A percentile compares a stretch with the other conserved stretches of the same genome.
Evolutionary conservation across 1,140 invertebrate species (phyloP).

Genomic region (Agrypnia vestita): DNA sequence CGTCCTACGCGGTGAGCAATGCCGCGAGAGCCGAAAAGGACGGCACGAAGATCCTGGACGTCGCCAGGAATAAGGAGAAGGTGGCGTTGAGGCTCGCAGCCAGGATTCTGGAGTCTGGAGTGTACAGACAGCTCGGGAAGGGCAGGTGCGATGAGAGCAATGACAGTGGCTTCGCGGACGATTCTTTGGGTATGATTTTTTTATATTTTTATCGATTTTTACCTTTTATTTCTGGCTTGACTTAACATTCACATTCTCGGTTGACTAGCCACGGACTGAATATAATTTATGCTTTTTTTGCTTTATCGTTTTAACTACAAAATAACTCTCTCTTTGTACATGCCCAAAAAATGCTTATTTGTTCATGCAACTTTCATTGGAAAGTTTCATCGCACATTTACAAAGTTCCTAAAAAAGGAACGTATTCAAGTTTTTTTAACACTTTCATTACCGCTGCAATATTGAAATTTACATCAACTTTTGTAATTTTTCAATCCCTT

Average conservation of each 20-base stretch:
- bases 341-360: background rate
- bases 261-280: background rate
- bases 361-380: background rate
- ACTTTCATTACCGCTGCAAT: too few species aligned
- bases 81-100: conserved; percentile 44
- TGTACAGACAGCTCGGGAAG: conserved; percentile 54
- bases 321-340: conserved; percentile 2
- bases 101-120: conserved; percentile 50
- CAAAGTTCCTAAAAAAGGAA: background rate
- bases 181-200: conserved; percentile 47
- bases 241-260: too few species aligned
- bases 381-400: background rate
- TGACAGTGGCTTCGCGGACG: conserved; percentile 57
- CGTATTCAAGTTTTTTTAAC: background rate
- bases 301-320: too few species aligned
- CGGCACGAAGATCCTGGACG: background rate
- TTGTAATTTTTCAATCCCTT: too few species aligned
- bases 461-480: too few species aligned
- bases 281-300: too few species aligned
- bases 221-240: background rate
- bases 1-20: conserved; percentile 40
- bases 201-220: conserved; percentile 30
- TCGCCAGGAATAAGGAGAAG: conserved; percentile 42
- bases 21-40: background rate
- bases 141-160: conserved; percentile 50